Evolutionary conservation across 1,140 invertebrate genomes (phyloP).

Genomic region (Neomicropteryx cornuta): DNA sequence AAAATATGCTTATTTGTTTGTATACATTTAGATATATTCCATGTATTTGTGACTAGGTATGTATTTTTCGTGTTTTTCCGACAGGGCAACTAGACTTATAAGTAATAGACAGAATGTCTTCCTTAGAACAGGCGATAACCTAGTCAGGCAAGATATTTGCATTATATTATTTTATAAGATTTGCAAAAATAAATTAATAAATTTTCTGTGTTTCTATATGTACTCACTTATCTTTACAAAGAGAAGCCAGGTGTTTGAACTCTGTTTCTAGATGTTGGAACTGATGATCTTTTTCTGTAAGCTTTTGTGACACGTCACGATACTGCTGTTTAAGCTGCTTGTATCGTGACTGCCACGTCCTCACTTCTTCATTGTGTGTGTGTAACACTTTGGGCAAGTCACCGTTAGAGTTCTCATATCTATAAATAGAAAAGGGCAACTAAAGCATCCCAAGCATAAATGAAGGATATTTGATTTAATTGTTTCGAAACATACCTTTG

Average conservation of each 20-base stretch:
- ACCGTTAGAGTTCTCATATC: constrained; percentile 63
- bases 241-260: constrained; percentile 52
- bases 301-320: constrained; percentile 44
- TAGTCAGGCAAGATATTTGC: too few relatives aligned
- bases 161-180: too few relatives aligned
- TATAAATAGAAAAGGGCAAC: constrained; percentile 18
- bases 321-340: constrained; percentile 52
- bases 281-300: constrained; percentile 57
- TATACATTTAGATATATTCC: too few relatives aligned
- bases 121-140: too few relatives aligned
- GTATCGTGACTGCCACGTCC: constrained; percentile 55
- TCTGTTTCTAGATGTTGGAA: constrained; percentile 50
- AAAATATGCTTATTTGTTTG: too few relatives aligned
- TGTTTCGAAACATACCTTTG: constrained; percentile 35
- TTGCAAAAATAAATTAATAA: too few relatives aligned
- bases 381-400: constrained; percentile 59
- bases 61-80: too few relatives aligned
- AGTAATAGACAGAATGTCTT: too few relatives aligned
- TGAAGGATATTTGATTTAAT: constrained; percentile 6
- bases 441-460: background rate
- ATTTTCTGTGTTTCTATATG: constrained; percentile 1
- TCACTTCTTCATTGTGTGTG: constrained; percentile 65
- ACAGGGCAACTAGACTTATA: too few relatives aligned
- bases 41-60: too few relatives aligned
- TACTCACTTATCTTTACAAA: constrained; percentile 54